Evolutionary conservation across 1,140 invertebrate species (phyloP).

Genomic region (Drosophila virilis): DNA sequence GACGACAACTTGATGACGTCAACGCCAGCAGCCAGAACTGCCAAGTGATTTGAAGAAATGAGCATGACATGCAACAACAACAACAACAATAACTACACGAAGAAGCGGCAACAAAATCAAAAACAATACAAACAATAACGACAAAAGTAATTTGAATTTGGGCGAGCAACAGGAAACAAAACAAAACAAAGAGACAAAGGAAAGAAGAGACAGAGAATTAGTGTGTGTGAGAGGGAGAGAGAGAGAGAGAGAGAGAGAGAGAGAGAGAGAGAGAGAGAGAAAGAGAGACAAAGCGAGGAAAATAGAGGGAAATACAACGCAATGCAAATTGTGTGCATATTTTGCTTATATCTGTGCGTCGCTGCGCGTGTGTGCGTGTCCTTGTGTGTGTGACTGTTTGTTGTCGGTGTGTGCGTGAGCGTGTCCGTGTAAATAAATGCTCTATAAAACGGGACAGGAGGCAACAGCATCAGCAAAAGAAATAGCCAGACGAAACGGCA

Average conservation of each 20-base stretch:
- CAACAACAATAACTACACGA: slow-evolving; percentile 7
- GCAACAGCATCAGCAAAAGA: slow-evolving; percentile 18
- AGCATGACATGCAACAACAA: slow-evolving; percentile 44
- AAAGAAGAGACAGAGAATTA: slow-evolving; percentile 13
- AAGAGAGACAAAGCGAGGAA: not conserved
- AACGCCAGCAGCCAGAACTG: slow-evolving; percentile 27
- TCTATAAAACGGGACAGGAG: slow-evolving; percentile 55
- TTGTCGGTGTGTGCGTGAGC: slow-evolving; percentile 6
- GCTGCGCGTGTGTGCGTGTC: slow-evolving; percentile 32
- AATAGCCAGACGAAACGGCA: slow-evolving; percentile 59
- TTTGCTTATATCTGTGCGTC: slow-evolving; percentile 40
- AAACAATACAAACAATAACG: slow-evolving; percentile 62
- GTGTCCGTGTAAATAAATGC: slow-evolving; percentile 74
- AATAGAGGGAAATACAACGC: slow-evolving; percentile 9
- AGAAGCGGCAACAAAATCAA: slow-evolving; percentile 55
- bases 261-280: slow-evolving; percentile 3
- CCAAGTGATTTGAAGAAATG: slow-evolving; percentile 63
- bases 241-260: not conserved
- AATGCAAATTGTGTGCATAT: slow-evolving; percentile 72
- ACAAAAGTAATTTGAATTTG: slow-evolving; percentile 77
- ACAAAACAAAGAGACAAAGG: slow-evolving; percentile 24
- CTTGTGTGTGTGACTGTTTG: slow-evolving; percentile 33
- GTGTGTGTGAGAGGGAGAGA: not conserved
- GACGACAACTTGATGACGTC: slow-evolving; percentile 13
- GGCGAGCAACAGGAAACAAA: slow-evolving; percentile 50